Conservation (phyloP, 2,113 vertebrate species). For the Phainopepla nitens region DNA sequence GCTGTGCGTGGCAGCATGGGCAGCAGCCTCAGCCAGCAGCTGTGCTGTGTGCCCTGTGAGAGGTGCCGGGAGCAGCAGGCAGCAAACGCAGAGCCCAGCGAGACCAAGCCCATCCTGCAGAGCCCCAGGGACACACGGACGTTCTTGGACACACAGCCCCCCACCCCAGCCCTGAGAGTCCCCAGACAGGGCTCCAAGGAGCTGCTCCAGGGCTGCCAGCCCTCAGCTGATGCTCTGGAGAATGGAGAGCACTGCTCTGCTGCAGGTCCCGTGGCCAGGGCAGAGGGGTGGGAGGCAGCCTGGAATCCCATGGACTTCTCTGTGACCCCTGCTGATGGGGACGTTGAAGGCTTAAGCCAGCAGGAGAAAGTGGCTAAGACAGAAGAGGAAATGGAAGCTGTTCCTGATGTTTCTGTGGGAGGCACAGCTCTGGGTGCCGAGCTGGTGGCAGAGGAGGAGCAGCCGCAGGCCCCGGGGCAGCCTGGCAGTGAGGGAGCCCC, state of each 20-base stretch:
- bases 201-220: fast-evolving
- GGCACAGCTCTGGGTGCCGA: neutral
- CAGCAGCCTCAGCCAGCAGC: neutral
- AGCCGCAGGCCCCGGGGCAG: too few relatives aligned
- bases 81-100: neutral
- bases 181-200: neutral
- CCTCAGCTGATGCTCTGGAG: neutral
- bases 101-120: neutral
- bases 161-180: neutral
- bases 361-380: fast-evolving
- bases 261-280: neutral
- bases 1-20: neutral
- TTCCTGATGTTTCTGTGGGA: neutral
- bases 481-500: neutral
- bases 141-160: fast-evolving
- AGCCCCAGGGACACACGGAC: fast-evolving
- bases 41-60: neutral
- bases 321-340: neutral
- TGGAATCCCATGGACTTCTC: neutral
- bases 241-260: neutral
- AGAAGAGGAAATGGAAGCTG: neutral
- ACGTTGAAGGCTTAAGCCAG: neutral
- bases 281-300: neutral
- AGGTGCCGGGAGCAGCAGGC: neutral
- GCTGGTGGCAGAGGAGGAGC: neutral